phyloP scores from a whole-genome alignment of 2,888 invertebrate genomes.

The Blastobasis lacticolella region DNA sequence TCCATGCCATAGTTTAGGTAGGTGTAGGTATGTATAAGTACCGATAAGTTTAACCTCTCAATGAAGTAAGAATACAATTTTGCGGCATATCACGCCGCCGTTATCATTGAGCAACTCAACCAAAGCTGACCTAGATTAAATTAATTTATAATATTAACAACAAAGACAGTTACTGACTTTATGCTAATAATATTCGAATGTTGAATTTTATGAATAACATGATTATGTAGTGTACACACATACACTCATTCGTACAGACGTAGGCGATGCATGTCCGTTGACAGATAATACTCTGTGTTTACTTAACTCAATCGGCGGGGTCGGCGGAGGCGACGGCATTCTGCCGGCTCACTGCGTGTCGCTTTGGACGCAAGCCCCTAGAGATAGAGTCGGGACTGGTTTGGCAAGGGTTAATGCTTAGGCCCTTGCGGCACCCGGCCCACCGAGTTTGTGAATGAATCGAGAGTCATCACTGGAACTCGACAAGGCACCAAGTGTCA shows the following conservation, averaged over 20 bases:
- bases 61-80: conserved; percentile 11
- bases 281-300: conserved; percentile 73
- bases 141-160: conserved; percentile 25
- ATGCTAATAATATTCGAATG: conserved; percentile 31
- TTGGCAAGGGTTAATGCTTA: conserved; percentile 34
- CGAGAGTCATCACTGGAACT: conserved; percentile 66
- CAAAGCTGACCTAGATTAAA: conserved; percentile 35
- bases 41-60: not conserved
- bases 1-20: too few species aligned
- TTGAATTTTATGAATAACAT: conserved; percentile 55
- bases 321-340: conserved; percentile 43
- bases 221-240: conserved; percentile 49
- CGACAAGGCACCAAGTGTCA: conserved; percentile 45
- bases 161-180: conserved; percentile 10
- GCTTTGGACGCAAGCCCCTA: conserved; percentile 34
- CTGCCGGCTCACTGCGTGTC: conserved; percentile 19
- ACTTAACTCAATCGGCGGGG: conserved; percentile 69
- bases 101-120: conserved; percentile 12
- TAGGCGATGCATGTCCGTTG: conserved; percentile 62
- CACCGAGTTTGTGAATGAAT: conserved; percentile 65
- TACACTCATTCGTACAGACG: conserved; percentile 32
- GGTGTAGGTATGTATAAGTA: too few species aligned
- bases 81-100: conserved; percentile 6
- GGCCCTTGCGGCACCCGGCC: conserved; percentile 39
- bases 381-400: conserved; percentile 50